Evolutionary conservation across 2,888 invertebrate species (phyloP), one percentile per base, ranked within the genome.

Genomic region (Neoscelio sp.): DNA sequence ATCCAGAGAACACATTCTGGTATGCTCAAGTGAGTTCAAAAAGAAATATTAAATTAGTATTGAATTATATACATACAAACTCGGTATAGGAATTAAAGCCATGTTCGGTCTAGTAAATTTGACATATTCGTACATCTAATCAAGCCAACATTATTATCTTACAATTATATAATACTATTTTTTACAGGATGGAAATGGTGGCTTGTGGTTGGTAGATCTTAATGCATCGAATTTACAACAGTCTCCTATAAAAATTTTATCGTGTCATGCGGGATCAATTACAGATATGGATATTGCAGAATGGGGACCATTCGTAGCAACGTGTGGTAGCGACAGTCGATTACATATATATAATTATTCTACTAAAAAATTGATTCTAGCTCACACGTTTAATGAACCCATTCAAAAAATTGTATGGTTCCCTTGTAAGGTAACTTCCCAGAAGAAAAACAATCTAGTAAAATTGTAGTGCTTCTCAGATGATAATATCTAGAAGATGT

Each of bases 101-200:
- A n/a, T n/a, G n/a, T n/a, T n/a, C n/a, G n/a, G n/a, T n/a, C n/a
- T n/a, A n/a, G n/a, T n/a, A n/a, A n/a, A n/a, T n/a, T n/a, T n/a
- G n/a, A n/a, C n/a, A n/a, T n/a, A n/a, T n/a, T n/a, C n/a, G n/a
- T n/a, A n/a, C n/a, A n/a, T n/a, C n/a, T n/a, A n/a, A n/a, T n/a
- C n/a, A n/a, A n/a, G n/a, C n/a, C n/a, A n/a, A n/a, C n/a, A n/a
- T n/a, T n/a, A n/a, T n/a, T n/a, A n/a, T n/a, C n/a, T 7, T 3
- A 33, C 17, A 64, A n/a, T 23, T 38, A 42, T 52, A 48, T 8
- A 56, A 46, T 12, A 33, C 18, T 10, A 48, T 17, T 33, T 18
- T 40, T 52, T 30, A 12, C 28, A 97, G 96, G 98, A 98, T 91
- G 96, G 95, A 1, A 95, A 94, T 80, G 97, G 97, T 7, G 97